A percentile compares a stretch with the other conserved stretches of the same genome.
phyloP scores from a whole-genome alignment of 2,888 invertebrate genomes.

The Baccha elongata region DNA sequence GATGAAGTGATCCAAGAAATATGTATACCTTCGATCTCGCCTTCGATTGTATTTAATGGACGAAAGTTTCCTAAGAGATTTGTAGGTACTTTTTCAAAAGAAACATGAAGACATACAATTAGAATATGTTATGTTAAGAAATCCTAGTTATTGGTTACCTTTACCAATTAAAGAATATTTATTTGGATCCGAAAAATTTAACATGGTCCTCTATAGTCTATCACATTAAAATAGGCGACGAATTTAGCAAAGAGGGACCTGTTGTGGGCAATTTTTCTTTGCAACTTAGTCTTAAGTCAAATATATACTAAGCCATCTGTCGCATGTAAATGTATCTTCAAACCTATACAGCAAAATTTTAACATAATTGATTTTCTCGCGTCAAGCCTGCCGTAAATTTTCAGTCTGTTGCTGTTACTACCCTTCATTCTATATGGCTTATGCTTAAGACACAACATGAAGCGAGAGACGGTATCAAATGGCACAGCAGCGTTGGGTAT shows the following conservation, averaged over 20 bases:
- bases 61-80: no score
- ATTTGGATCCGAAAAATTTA: no score
- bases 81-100: no score
- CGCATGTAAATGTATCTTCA: no score
- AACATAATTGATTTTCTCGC: constrained; percentile 42
- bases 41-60: no score
- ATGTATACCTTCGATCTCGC: no score
- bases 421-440: neutral
- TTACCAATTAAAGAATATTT: no score
- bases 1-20: no score
- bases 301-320: constrained; percentile 7
- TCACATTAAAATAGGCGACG: neutral
- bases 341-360: constrained; percentile 5
- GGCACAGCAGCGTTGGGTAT: constrained; percentile 1
- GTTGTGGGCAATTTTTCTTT: constrained; percentile 15
- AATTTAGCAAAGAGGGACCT: neutral
- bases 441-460: neutral
- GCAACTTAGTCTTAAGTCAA: neutral
- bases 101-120: no score
- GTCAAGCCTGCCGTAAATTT: neutral
- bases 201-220: no score
- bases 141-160: no score
- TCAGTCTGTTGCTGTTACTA: constrained; percentile 45
- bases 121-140: no score
- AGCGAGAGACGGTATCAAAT: constrained; percentile 31